Evolutionary conservation across 2,113 vertebrate species (phyloP).

Genomic region (Gambusia affinis): DNA sequence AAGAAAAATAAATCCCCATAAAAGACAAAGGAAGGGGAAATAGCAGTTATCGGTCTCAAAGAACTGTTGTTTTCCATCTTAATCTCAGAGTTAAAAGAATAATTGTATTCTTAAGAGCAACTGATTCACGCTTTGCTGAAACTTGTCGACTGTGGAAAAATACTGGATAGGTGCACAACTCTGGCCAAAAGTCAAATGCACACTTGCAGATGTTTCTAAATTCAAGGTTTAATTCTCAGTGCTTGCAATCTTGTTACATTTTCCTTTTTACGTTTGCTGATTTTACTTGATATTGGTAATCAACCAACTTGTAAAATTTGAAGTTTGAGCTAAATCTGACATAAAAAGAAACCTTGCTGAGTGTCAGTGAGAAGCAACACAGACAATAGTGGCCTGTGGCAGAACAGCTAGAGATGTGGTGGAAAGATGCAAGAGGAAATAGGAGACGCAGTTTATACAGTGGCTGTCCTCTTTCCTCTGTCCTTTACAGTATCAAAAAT

Average conservation of each 20-base stretch:
- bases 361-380: not conserved
- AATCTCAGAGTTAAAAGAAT: not conserved
- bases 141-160: not conserved
- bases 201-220: not conserved
- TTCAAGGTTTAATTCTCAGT: not conserved
- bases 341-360: not conserved
- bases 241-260: not conserved
- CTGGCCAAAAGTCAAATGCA: not conserved
- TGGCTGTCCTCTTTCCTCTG: conserved; percentile 2
- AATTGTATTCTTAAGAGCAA: not conserved
- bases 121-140: not conserved
- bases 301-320: not conserved
- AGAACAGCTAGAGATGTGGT: not conserved
- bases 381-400: too few species aligned
- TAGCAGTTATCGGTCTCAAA: too few species aligned
- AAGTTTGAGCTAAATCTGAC: not conserved
- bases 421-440: not conserved
- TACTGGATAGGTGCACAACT: not conserved
- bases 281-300: not conserved
- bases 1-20: too few species aligned
- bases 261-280: not conserved
- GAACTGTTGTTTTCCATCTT: not conserved
- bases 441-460: conserved; percentile 19
- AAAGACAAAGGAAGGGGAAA: too few species aligned
- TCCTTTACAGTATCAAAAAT: not conserved